Conservation (phyloP, 2,797 vertebrate genomes). For the Sebastes itinus region DNA sequence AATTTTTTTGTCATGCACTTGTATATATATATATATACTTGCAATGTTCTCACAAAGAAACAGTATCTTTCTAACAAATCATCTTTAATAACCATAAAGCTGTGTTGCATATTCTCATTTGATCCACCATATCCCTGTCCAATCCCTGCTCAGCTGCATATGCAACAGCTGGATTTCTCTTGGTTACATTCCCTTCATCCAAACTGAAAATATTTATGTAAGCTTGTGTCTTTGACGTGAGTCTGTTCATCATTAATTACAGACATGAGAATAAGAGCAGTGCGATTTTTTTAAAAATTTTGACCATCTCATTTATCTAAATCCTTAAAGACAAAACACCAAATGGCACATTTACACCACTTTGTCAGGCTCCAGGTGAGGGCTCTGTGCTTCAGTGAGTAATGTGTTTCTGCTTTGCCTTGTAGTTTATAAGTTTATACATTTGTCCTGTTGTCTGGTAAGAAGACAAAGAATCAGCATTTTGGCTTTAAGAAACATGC, state of each 20-base stretch:
- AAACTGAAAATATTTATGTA: slow-evolving; percentile 62
- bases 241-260: slow-evolving; percentile 38
- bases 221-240: slow-evolving; percentile 35
- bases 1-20: neutral
- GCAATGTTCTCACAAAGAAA: neutral
- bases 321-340: neutral
- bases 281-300: neutral
- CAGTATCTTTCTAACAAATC: neutral
- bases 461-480: neutral
- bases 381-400: neutral
- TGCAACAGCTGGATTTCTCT: slow-evolving; percentile 61
- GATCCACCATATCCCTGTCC: neutral
- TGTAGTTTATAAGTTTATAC: neutral
- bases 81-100: slow-evolving; percentile 6
- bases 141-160: neutral
- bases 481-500: neutral
- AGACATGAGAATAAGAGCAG: slow-evolving; percentile 8
- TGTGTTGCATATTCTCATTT: slow-evolving; percentile 7
- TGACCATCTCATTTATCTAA: neutral
- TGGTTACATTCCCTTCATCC: slow-evolving; percentile 60
- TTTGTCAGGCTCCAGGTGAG: neutral
- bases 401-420: neutral
- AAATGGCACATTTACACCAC: neutral
- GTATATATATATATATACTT: neutral
- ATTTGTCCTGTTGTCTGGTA: neutral